Evolutionary conservation across 2,797 vertebrate genomes (phyloP).

Genomic region (Pangasius sanitwongsei): DNA sequence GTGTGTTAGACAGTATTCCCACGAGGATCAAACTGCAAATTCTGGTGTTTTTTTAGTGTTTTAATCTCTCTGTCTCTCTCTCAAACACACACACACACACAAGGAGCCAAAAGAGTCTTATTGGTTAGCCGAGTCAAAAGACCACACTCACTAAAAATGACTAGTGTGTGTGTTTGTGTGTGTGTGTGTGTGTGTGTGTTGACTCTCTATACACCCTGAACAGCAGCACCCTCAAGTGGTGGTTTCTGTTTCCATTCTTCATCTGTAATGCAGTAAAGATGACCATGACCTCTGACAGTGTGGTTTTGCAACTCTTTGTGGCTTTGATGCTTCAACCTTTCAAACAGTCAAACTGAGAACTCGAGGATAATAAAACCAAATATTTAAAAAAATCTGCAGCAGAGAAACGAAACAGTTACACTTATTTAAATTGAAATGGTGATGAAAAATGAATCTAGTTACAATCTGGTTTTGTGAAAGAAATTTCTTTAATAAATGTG

Average conservation of each 20-base stretch:
- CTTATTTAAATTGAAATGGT: neutral
- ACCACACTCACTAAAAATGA: no score
- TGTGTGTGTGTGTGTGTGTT: neutral
- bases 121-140: neutral
- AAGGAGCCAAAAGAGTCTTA: neutral
- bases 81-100: neutral
- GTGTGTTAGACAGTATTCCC: no score
- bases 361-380: no score
- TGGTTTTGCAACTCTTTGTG: neutral
- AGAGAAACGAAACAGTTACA: neutral
- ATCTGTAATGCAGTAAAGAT: neutral
- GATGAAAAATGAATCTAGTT: neutral
- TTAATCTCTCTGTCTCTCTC: no score
- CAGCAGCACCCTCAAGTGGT: neutral
- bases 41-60: no score
- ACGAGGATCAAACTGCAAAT: no score
- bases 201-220: neutral
- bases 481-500: neutral
- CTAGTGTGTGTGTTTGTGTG: neutral
- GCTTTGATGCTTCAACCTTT: neutral
- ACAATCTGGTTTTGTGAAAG: neutral
- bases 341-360: neutral
- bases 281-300: neutral
- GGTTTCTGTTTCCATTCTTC: neutral
- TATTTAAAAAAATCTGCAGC: neutral